phyloP scores from a whole-genome alignment of 2,797 vertebrate genomes.

The Centropyge bicolor region DNA sequence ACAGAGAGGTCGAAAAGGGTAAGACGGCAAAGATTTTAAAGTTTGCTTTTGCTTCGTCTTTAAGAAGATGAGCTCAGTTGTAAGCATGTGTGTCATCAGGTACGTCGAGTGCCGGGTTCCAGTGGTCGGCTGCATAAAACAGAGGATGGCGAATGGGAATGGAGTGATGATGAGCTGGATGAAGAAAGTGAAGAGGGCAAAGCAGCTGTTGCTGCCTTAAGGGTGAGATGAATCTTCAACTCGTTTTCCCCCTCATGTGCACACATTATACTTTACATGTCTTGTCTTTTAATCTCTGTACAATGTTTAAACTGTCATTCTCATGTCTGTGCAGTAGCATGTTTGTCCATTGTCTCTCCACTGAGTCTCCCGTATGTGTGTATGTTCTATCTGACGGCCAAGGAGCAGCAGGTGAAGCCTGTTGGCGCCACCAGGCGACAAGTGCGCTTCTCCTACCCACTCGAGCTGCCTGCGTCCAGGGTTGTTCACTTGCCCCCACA shows the following conservation, averaged over 20 bases:
- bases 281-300: slow-evolving; percentile 51
- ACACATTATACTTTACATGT: slow-evolving; percentile 25
- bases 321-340: slow-evolving; percentile 72
- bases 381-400: slow-evolving; percentile 81
- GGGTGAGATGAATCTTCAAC: slow-evolving; percentile 82
- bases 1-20: slow-evolving; percentile 96
- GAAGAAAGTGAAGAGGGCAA: slow-evolving; percentile 98
- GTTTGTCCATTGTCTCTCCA: slow-evolving; percentile 75
- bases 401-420: slow-evolving; percentile 88
- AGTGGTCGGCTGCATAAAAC: slow-evolving; percentile 98
- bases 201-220: slow-evolving; percentile 94
- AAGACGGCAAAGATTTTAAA: slow-evolving; percentile 30
- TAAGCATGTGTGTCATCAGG: slow-evolving; percentile 76
- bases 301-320: slow-evolving; percentile 60
- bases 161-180: slow-evolving; percentile 98
- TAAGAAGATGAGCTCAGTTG: slow-evolving; percentile 6
- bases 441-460: slow-evolving; percentile 89
- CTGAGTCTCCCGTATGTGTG: slow-evolving; percentile 75
- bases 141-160: slow-evolving; percentile 96
- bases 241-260: slow-evolving; percentile 21
- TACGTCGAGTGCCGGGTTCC: slow-evolving; percentile 95
- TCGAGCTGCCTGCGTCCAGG: slow-evolving; percentile 88
- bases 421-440: slow-evolving; percentile 85
- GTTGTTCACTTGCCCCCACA: slow-evolving; percentile 83
- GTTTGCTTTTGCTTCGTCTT: neutral